Evolutionary conservation across 1,140 invertebrate genomes (phyloP).

Genomic region (Heliconius melpomene): DNA sequence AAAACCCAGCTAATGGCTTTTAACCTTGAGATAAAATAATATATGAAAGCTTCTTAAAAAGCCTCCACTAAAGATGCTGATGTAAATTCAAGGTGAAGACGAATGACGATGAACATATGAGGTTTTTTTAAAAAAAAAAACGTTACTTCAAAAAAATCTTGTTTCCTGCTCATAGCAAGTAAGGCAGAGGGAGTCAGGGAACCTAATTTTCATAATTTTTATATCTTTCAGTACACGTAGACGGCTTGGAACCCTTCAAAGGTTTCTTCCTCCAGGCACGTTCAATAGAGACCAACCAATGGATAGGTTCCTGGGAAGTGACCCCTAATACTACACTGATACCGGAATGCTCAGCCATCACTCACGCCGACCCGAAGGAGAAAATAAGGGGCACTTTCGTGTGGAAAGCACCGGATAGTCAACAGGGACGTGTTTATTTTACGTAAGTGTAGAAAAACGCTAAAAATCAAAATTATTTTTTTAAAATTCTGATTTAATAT

Average conservation of each 20-base stretch:
- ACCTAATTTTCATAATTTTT: neutral
- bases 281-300: slow-evolving; percentile 85
- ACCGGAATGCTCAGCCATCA: slow-evolving; percentile 89
- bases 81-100: neutral
- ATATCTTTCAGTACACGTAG: slow-evolving; percentile 82
- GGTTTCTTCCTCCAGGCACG: slow-evolving; percentile 92
- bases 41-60: neutral
- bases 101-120: too few species aligned
- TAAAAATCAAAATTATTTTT: too few species aligned
- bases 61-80: neutral
- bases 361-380: slow-evolving; percentile 88
- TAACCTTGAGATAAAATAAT: neutral
- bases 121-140: too few species aligned
- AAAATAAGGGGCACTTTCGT: slow-evolving; percentile 87
- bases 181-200: too few species aligned
- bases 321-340: slow-evolving; percentile 87
- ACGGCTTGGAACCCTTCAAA: slow-evolving; percentile 83
- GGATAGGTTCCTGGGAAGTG: slow-evolving; percentile 87
- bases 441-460: slow-evolving; percentile 83
- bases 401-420: slow-evolving; percentile 87
- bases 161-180: too few species aligned
- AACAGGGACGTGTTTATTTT: slow-evolving; percentile 87
- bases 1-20: too few species aligned
- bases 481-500: too few species aligned
- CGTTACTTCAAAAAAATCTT: too few species aligned